Percentiles rank a stretch among this genome's conserved stretches.
These are phyloP conservation scores for Staurois parvus DNA, from an alignment of 2,797 vertebrate species.

Conservation along the genomic window DNA sequence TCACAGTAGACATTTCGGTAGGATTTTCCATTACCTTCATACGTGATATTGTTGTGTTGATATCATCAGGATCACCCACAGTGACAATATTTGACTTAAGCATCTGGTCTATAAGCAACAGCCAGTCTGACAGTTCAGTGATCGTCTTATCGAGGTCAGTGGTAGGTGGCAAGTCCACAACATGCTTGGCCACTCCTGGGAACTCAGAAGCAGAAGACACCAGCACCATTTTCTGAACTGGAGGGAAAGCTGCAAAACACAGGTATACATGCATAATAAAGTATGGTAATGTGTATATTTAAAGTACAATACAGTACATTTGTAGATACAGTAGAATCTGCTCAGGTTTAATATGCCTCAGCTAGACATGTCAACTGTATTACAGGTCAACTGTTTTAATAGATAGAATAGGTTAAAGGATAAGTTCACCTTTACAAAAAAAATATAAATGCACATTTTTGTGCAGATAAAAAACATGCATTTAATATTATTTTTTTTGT, in stretches of 20 bases:
- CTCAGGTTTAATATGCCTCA: not conserved
- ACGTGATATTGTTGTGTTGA: conserved; percentile 88
- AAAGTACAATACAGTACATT: not conserved
- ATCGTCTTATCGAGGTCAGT: conserved; percentile 91
- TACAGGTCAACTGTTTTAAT: too few species aligned
- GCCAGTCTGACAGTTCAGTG: conserved; percentile 93
- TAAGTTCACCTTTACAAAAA: too few species aligned
- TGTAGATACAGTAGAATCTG: not conserved
- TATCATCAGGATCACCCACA: conserved; percentile 92
- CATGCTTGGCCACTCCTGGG: conserved; percentile 72
- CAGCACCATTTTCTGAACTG: conserved; percentile 85
- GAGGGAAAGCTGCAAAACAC: conserved; percentile 74
- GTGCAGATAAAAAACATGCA: too few species aligned
- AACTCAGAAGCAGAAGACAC: conserved; percentile 77
- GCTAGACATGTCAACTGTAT: too few species aligned
- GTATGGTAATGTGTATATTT: not conserved
- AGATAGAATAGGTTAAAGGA: too few species aligned
- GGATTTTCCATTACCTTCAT: conserved; percentile 83
- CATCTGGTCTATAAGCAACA: conserved; percentile 94
- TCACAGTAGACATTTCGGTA: too few species aligned
- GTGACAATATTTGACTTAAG: conserved; percentile 98
- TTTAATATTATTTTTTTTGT: too few species aligned
- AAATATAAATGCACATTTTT: too few species aligned
- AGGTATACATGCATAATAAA: not conserved
- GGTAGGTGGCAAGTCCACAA: conserved; percentile 81